Percentiles rank a stretch among this genome's conserved stretches.
Conservation (phyloP, 2,113 vertebrate genomes). For the Bufo gargarizans region DNA sequence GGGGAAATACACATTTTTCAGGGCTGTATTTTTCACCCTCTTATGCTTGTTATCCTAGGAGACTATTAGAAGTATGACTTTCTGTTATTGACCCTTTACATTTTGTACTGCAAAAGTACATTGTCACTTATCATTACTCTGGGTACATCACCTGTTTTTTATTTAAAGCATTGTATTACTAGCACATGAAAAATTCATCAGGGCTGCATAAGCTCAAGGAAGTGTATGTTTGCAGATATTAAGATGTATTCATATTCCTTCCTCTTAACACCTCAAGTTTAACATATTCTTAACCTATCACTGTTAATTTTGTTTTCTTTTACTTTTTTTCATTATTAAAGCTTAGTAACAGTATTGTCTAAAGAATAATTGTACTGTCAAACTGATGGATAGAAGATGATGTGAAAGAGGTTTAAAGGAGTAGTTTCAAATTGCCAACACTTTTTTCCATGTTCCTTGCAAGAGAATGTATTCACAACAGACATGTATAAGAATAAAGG, state of each 20-base stretch:
- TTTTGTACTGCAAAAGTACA: not conserved
- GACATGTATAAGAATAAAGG: no score
- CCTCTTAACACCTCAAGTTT: slow-evolving; percentile 2
- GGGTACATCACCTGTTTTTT: not conserved
- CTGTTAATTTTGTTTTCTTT: no score
- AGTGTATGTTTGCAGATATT: slow-evolving; percentile 14
- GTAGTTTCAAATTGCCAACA: no score
- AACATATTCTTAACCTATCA: not conserved
- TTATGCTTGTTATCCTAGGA: no score
- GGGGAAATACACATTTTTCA: no score
- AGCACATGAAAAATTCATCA: not conserved
- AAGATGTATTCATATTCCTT: not conserved
- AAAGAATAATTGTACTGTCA: not conserved
- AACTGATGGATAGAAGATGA: not conserved
- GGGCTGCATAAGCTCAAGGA: not conserved
- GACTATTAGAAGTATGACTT: no score
- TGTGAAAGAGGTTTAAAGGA: no score
- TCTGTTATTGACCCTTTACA: no score
- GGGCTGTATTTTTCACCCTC: no score
- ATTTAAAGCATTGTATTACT: not conserved
- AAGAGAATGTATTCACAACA: no score
- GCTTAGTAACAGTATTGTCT: not conserved
- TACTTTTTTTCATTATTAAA: not conserved
- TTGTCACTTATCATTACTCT: not conserved
- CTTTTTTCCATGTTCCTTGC: no score